A percentile compares a stretch with the other conserved stretches of the same genome.
Evolutionary conservation across 2,888 invertebrate genomes (phyloP).

Genomic region (Limnephilus rhombicus): DNA sequence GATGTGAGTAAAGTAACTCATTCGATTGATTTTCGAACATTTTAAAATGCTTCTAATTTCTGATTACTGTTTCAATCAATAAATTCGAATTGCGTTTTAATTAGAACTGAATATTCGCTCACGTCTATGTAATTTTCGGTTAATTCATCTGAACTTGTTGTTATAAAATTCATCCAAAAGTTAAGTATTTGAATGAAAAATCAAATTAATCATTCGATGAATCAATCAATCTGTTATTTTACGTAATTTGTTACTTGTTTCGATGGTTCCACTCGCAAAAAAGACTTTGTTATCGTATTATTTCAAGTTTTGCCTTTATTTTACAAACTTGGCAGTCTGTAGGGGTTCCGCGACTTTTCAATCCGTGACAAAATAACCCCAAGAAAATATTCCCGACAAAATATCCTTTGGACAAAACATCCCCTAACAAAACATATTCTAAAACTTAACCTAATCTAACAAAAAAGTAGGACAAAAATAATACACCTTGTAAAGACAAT

Average conservation of each 20-base stretch:
- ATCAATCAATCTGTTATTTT: background rate
- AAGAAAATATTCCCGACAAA: too few relatives aligned
- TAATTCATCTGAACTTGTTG: background rate
- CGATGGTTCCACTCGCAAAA: background rate
- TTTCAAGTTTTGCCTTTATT: background rate
- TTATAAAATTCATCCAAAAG: background rate
- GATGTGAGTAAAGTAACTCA: background rate
- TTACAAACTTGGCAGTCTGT: too few relatives aligned
- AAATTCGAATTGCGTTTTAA: background rate
- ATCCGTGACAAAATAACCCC: too few relatives aligned
- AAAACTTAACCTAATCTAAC: too few relatives aligned
- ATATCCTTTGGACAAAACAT: too few relatives aligned
- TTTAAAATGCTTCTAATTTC: background rate
- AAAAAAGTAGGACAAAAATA: too few relatives aligned
- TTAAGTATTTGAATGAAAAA: background rate
- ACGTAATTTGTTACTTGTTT: background rate
- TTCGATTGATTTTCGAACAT: background rate
- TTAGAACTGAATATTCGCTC: background rate
- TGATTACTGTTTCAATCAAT: background rate
- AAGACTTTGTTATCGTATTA: background rate
- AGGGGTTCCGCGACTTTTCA: too few relatives aligned
- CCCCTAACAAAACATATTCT: too few relatives aligned
- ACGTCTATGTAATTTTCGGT: background rate
- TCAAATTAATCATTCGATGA: background rate
- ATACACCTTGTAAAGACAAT: too few relatives aligned